A percentile compares a stretch with the other conserved stretches of the same genome.
Evolutionary conservation across 2,113 vertebrate genomes (phyloP).

Genomic region (Malurus cyaneus): DNA sequence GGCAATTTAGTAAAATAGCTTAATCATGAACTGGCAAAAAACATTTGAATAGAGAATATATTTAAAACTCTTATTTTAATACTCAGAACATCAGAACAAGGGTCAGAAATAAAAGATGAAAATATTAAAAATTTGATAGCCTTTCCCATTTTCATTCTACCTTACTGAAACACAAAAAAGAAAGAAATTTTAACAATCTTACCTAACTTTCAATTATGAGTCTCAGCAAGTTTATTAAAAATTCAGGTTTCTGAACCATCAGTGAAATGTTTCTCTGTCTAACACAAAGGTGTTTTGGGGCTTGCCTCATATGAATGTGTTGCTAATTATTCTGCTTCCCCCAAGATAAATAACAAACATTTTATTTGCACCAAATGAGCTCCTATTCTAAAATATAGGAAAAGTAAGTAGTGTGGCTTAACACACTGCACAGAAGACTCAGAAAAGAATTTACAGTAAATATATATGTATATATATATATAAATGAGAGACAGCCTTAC

Average conservation of each 20-base stretch:
- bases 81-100: not conserved
- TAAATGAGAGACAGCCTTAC: constrained; percentile 64
- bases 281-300: not conserved
- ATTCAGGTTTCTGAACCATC: not conserved
- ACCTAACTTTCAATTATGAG: not conserved
- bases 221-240: not conserved
- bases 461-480: not conserved
- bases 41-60: not conserved
- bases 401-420: not conserved
- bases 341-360: not conserved
- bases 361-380: not conserved
- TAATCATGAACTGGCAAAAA: not conserved
- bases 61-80: not conserved
- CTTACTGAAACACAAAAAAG: not conserved
- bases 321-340: not conserved
- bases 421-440: not conserved
- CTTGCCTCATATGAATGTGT: not conserved
- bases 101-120: not conserved
- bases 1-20: not conserved
- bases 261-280: not conserved
- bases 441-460: not conserved
- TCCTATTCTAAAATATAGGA: not conserved
- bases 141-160: not conserved
- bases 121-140: not conserved
- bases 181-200: not conserved